Percentiles rank a stretch among this genome's conserved stretches.
phyloP scores from a whole-genome alignment of 1,140 invertebrate species.

The Cydia splendana region DNA sequence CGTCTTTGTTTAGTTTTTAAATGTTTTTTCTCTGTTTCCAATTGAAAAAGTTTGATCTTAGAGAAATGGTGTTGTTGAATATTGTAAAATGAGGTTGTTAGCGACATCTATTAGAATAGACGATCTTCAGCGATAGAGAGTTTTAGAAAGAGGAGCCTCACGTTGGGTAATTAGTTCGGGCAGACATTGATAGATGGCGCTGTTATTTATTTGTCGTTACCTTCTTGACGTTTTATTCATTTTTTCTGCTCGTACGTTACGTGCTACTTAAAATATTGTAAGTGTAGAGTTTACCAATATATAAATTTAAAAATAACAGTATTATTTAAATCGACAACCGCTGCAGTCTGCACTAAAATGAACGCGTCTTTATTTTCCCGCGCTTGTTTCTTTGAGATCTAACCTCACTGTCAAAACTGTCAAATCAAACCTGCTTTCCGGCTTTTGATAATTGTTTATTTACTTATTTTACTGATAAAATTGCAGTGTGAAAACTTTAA shows the following conservation, averaged over 20 bases:
- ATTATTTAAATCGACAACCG: no score
- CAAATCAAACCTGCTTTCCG: background rate
- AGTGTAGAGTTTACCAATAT: no score
- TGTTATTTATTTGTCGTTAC: background rate
- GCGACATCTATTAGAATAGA: background rate
- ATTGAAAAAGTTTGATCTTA: slow-evolving; percentile 26
- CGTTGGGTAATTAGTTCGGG: background rate
- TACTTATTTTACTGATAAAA: background rate
- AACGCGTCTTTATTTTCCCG: slow-evolving; percentile 9
- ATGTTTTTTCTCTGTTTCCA: slow-evolving; percentile 8
- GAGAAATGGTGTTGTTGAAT: background rate
- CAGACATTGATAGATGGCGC: background rate
- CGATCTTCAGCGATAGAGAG: background rate
- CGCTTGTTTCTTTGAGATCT: slow-evolving; percentile 5
- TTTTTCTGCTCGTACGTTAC: no score
- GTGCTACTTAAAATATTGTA: no score
- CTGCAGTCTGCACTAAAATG: background rate
- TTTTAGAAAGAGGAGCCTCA: background rate
- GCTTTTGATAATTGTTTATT: slow-evolving; percentile 18
- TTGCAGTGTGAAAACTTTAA: background rate
- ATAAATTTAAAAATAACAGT: no score
- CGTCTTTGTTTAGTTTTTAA: slow-evolving; percentile 30
- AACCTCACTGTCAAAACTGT: background rate
- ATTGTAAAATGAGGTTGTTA: slow-evolving; percentile 1
- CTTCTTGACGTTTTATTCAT: background rate